A percentile compares a stretch with the other conserved stretches of the same genome.
Evolutionary conservation across 1,140 invertebrate genomes (phyloP).

Genomic region (Heliothis virescens): DNA sequence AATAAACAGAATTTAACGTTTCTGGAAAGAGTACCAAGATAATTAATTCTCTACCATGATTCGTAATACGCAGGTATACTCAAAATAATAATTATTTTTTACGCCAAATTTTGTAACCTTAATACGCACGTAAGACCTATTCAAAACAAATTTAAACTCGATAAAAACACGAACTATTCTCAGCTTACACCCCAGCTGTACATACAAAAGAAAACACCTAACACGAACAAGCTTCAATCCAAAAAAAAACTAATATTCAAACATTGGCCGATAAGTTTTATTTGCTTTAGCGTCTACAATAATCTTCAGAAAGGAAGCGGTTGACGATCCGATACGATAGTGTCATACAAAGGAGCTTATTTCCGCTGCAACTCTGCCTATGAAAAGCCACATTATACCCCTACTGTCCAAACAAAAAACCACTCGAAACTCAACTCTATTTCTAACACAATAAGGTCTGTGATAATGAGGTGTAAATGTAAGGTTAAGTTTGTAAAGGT

Average conservation of each 20-base stretch:
- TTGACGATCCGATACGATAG: constrained; percentile 82
- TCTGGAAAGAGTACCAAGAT: too few relatives aligned
- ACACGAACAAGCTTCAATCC: not conserved
- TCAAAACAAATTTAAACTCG: too few relatives aligned
- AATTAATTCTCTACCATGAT: too few relatives aligned
- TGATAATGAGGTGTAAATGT: constrained; percentile 2
- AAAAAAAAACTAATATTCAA: constrained; percentile 48
- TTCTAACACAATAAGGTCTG: constrained; percentile 49
- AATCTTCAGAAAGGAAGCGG: constrained; percentile 82
- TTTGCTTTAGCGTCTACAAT: constrained; percentile 80
- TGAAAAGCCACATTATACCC: constrained; percentile 72
- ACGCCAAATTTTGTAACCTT: too few relatives aligned
- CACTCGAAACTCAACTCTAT: constrained; percentile 67
- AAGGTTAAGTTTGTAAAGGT: constrained; percentile 68
- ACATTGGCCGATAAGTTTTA: constrained; percentile 73
- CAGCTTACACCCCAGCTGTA: constrained; percentile 23
- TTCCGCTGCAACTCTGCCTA: constrained; percentile 77
- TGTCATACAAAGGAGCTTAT: constrained; percentile 84
- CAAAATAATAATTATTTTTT: too few relatives aligned
- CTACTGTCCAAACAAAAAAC: constrained; percentile 57
- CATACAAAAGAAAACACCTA: constrained; percentile 46
- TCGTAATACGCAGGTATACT: too few relatives aligned
- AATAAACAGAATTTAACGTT: too few relatives aligned
- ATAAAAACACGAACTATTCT: too few relatives aligned
- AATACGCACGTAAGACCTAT: too few relatives aligned